These are phyloP conservation scores for Loris lydekkerianus DNA, from an alignment of 2,797 vertebrate species.

Conservation along the genomic window DNA sequence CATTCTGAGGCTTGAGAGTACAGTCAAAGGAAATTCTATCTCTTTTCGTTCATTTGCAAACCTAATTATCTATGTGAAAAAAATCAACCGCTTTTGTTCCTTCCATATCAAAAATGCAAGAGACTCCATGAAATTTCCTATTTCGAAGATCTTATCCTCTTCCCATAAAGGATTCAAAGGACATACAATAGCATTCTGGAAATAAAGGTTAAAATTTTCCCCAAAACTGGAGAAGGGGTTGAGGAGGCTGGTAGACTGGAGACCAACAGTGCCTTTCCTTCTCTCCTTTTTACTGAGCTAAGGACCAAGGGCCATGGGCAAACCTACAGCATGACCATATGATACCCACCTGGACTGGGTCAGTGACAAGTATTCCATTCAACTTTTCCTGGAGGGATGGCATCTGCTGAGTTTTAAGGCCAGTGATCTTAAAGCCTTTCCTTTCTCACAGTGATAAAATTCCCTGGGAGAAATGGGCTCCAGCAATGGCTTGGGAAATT, in stretches of 20 bases:
- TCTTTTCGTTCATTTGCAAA: conserved; percentile 48
- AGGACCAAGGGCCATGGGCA: neutral
- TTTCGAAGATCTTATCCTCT: neutral
- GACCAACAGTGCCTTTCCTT: neutral
- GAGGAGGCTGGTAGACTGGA: neutral
- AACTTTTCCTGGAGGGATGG: conserved; percentile 1
- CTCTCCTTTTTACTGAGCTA: neutral
- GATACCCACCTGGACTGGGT: neutral
- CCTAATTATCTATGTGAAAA: conserved; percentile 4
- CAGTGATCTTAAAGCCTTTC: conserved; percentile 1
- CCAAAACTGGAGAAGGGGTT: neutral
- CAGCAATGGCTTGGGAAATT: neutral
- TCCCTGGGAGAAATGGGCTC: conserved; percentile 3
- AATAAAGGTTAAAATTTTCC: conserved; percentile 34
- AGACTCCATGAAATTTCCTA: neutral
- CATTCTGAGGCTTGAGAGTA: neutral
- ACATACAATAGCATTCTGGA: neutral
- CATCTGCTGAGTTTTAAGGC: conserved; percentile 12
- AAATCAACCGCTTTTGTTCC: conserved; percentile 25
- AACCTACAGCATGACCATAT: neutral
- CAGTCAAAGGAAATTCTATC: neutral
- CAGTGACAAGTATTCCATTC: neutral
- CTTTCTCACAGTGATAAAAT: neutral
- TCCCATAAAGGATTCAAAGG: neutral
- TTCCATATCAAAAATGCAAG: conserved; percentile 37